These are phyloP conservation scores for Tipula confusa DNA, from an alignment of 2,888 invertebrate genomes.

Conservation along the genomic window DNA sequence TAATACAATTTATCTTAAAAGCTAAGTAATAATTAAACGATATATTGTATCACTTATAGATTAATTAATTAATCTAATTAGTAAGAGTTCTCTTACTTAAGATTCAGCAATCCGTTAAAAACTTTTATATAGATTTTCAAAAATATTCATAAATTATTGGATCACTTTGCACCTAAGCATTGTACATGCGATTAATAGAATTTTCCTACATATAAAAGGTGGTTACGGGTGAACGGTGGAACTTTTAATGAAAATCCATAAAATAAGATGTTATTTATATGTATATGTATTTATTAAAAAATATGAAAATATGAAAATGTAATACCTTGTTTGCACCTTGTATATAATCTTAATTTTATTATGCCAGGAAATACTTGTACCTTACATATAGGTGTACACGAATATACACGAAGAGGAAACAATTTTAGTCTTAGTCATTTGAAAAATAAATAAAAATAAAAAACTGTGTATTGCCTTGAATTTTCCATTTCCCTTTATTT, in stretches of 20 bases:
- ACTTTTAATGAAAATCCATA: not conserved
- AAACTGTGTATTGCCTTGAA: not conserved
- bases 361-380: not conserved
- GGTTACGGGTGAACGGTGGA: no score
- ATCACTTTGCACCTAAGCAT: no score
- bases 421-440: not conserved
- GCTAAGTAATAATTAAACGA: no score
- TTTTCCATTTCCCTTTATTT: not conserved
- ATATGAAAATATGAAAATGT: not conserved
- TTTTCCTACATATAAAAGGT: no score
- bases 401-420: not conserved
- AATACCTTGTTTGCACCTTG: slow-evolving; percentile 9
- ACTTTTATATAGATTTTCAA: no score
- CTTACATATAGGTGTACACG: not conserved
- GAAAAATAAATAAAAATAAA: not conserved
- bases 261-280: not conserved
- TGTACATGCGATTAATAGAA: no score
- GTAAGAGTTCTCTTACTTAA: no score
- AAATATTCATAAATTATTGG: no score
- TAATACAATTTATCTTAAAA: no score
- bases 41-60: no score
- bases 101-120: no score
- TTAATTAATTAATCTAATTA: no score
- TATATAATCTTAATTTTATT: slow-evolving; percentile 7
- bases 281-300: not conserved